Evolutionary conservation across 53 echinoderm and acorn worm genomes (phyloP), one percentile per base, ranked within the genome.

Genomic region (Crossaster papposus): DNA sequence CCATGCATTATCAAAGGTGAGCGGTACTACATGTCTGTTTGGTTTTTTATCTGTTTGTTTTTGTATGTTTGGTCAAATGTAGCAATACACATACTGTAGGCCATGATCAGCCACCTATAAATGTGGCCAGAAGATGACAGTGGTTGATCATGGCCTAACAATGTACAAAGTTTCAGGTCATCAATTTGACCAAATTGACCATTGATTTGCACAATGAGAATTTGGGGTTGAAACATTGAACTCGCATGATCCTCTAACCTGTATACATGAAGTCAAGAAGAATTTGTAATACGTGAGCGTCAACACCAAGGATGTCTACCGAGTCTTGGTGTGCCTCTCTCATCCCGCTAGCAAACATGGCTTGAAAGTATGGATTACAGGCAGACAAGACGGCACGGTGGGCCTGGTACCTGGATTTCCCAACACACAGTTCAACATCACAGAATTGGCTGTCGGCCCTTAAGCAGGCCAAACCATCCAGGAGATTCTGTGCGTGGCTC

Each of bases 301-400:
- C 91, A 35, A 97, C 72, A 11, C 91, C 91, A n/a, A 94, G 86
- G 33, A 97, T 94, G 64, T 93, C 95, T 4, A 97, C 92, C 12
- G 91, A 91, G 13, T 90, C 91, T 79, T 95, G 88, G 2, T 81
- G 33, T 2, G 90, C 70, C 72, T 97, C 98, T 26, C 89, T 81
- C 89, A 97, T 72, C 23, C 94, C 95, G 29, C 94, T 89, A 17
- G 92, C 81, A 58, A 97, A 94, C 94, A 97, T 91, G 0, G 91
- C 94, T 26, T 93, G 92, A 77, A 97, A 97, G 80, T 97, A 97
- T 2, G 94, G 92, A 76, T 95, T 97, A 77, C 95, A 96, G 22
- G 93, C 95, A 0, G 93, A 86, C 74, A 97, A 79, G 75, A 97
- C 92, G n/a, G 94, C 77, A 13, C 95, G 89, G 68, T 97, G 98